Base-by-base conservation (phyloP, 2,797 vertebrate genomes). In the Periophthalmus magnuspinnatus region DNA sequence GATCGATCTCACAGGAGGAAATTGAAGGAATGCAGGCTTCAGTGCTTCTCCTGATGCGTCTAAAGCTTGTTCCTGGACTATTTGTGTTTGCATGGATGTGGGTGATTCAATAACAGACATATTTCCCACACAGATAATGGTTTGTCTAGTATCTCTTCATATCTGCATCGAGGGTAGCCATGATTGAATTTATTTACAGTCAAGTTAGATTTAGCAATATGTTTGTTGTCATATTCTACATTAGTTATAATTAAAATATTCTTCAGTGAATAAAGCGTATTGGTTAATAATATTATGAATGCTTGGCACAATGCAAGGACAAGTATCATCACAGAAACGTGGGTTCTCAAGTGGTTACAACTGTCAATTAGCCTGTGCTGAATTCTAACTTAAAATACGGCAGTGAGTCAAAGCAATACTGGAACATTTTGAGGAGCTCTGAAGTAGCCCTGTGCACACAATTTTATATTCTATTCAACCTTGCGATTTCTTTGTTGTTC, bases 1-100 rank as follows among this genome's bases (percentile, higher is more conserved):
- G 65, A 80, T 86, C 83, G 73, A 81, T 85, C 78, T 81, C 76
- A 58, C 74, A 48, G 38, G 65, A 67, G 72, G 74, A 84, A 82
- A 88, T 73, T 65, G 72, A 71, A 70, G 41, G 70, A 81, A 75
- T 67, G 62, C 84, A 79, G 55, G 68, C 19, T 74, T 81, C 78
- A 50, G 64, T 57, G 74, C 22, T 83, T 76, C 76, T 74, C 58
- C 21, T 6, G 32, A 62, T 74, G 60, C 36, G 34, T 70, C 47
- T 67, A 6, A 28, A 19, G 24, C 21, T 24, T 64, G 61, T 19
- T 28, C 22, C 61, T 47, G 22, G 38, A 64, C 5, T 28, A 19
- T 65, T 52, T 65, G 47, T 65, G 63, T 50, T 33, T 52, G 24
- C 62, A n/a, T 32, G 24, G 22, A 48, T 32, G 45, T 50, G 33